Evolutionary conservation across 2,888 invertebrate genomes (phyloP).

Genomic region (Ophion ventricosus): DNA sequence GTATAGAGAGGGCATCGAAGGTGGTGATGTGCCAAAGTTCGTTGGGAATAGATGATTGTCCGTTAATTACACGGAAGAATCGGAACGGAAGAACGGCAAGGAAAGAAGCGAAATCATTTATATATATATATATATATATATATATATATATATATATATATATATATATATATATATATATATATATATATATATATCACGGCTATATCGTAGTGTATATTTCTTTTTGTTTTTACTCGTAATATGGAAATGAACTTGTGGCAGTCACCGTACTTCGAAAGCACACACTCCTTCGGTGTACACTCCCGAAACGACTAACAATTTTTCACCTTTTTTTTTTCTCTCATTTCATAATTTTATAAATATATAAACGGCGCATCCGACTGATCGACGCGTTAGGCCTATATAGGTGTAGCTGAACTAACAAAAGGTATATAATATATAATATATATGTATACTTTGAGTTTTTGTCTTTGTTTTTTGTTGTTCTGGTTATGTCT

Average conservation of each 20-base stretch:
- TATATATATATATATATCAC: neutral
- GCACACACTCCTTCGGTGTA: conserved; percentile 27
- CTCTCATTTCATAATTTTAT: conserved; percentile 55
- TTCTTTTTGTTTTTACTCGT: neutral
- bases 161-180: neutral
- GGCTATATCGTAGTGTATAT: neutral
- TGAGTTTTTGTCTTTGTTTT: conserved; percentile 41
- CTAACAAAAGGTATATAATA: conserved; percentile 62
- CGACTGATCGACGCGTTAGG: conserved; percentile 61
- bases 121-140: neutral
- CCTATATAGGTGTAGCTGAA: conserved; percentile 59
- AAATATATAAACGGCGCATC: conserved; percentile 64
- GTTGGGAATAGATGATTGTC: conserved; percentile 24
- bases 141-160: neutral
- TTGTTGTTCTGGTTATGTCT: conserved; percentile 4
- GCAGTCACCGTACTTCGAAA: conserved; percentile 37
- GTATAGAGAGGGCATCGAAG: conserved; percentile 36
- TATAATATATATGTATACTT: conserved; percentile 53
- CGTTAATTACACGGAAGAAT: conserved; percentile 42
- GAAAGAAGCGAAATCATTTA: conserved; percentile 39
- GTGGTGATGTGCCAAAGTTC: conserved; percentile 39
- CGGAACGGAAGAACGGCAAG: conserved; percentile 33
- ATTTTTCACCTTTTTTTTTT: conserved; percentile 26
- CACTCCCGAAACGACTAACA: conserved; percentile 50
- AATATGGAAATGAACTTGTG: conserved; percentile 32